These are phyloP conservation scores for Pangasius mekongensis DNA, from an alignment of 2,797 vertebrate species.

Conservation along the genomic window DNA sequence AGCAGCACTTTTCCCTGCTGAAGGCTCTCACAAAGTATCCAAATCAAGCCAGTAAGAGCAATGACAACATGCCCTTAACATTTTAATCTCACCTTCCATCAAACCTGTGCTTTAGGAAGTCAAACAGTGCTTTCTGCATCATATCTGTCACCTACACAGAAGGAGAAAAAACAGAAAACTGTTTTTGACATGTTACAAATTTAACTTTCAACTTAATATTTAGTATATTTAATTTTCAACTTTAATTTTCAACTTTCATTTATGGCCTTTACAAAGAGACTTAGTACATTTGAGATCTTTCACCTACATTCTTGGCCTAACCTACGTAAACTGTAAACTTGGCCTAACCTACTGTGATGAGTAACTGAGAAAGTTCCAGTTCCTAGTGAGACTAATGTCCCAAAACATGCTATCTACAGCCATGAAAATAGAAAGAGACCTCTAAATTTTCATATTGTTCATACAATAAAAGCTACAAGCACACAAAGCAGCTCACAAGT, in stretches of 20 bases:
- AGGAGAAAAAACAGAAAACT: background rate
- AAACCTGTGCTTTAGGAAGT: conserved; percentile 96
- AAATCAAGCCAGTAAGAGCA: background rate
- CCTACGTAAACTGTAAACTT: background rate
- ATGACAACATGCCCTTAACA: background rate
- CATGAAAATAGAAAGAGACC: background rate
- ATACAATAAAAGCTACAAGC: background rate
- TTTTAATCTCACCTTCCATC: conserved; percentile 87
- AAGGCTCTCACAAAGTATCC: conserved; percentile 1
- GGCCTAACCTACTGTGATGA: background rate
- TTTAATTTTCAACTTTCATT: too few relatives aligned
- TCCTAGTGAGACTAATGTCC: background rate
- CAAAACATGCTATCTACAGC: background rate
- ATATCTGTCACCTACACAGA: conserved; percentile 87
- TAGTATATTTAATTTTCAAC: background rate
- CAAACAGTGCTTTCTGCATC: conserved; percentile 99
- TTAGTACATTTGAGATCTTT: background rate
- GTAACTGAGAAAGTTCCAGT: background rate
- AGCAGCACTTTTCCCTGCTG: background rate
- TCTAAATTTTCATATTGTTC: background rate
- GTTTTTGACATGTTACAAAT: background rate
- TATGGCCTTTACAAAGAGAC: background rate
- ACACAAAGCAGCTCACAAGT: background rate
- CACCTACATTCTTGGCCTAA: background rate
- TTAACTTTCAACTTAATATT: background rate